Evolutionary conservation across 2,113 vertebrate species (phyloP), one percentile per base, ranked within the genome.

Genomic region (Ranitomeya variabilis): DNA sequence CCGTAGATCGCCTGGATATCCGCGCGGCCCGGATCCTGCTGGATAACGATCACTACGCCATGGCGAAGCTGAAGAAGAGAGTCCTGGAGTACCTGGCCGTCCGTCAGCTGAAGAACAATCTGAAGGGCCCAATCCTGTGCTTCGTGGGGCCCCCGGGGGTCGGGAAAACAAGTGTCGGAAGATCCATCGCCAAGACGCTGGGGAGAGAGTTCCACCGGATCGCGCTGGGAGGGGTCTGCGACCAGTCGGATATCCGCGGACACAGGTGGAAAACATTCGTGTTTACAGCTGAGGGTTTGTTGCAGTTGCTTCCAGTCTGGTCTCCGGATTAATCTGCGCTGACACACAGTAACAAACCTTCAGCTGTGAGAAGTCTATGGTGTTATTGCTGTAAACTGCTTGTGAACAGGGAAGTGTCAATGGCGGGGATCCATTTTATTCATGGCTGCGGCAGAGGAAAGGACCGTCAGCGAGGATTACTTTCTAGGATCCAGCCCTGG

Each of bases 111-210:
- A 98, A 97, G 91, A 96, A 95, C 88, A 95, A 97, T 13, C 95
- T 99, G 15, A 99, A 99, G 92, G 97, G 97, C 5, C 98, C 98
- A 60, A 99, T 99, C 86, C 96, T 99, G 18, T 99, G 98, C 91
- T 99, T 99, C 21, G 97, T 99, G 57, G 98, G 98, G 0, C 98
- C 98, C 0, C 98, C 98, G 2, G 98, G 98, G 57, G 98, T 99
- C 14, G 98, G 98, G 23, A 99, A 99, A 93, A 99, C 98, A 6
- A 99, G 98, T 0, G 98, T 99, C 82, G 98, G 98, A 16, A 96
- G 97, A 86, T 99, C 98, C 3, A 97, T 99, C 59, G 98, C 98
- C 16, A 96, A 96, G 92, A 99, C 97, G 0, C 93, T 99, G 74
- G 97, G 98, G 62, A 93, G 98, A 90, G 98, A 98, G 91, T 99